Base-by-base conservation (phyloP, 1,140 invertebrate genomes). In the Temnothorax longispinosus region DNA sequence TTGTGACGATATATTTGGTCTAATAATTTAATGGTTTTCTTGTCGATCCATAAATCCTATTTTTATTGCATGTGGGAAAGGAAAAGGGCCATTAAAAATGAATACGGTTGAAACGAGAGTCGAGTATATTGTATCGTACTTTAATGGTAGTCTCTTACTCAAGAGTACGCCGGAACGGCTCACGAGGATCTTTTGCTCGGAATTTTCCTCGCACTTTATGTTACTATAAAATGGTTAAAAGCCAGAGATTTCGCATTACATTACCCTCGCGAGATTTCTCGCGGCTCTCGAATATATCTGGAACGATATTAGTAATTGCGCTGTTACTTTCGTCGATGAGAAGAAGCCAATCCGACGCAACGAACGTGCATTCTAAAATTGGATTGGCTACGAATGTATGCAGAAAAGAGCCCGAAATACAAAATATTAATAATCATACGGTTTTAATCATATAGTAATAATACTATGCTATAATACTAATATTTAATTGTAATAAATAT, bases 261-360 rank as follows among this genome's bases (percentile, higher is more conserved):
- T 84, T 27, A 75, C 38, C 11, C 71, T 76, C 56, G 65, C 84
- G 41, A 84, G 32, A 11, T 77, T 62, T 60, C 32, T 72, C 58
- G 67, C 75, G 21, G 35, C 54, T 81, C 62, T 85, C 62, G 56
- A 76, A 71, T 76, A 87, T 47, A 87, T 47, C 35, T 50, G 71
- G 80, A 78, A 72, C 58, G 56, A 64, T 27, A 27, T 85, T 87
- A 80, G 69, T 88, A 87, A 84, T 81, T 89, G 87, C 91, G 88
- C 84, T 67, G 88, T 90, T 92, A 91, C 91, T 92, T 92, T 92
- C 91, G 87, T 91, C 86, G 91, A 92, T 92, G 91, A 92, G 91
- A 91, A 89, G 76, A 76, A 69, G 84, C 81, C 90, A 87, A 92
- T 90, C 82, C 72, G 76, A 85, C 27, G 50, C 41, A 77, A 69